Percentiles rank a stretch among this genome's conserved stretches.
Evolutionary conservation across 2,888 invertebrate species (phyloP).

Genomic region (Diploptera punctata): DNA sequence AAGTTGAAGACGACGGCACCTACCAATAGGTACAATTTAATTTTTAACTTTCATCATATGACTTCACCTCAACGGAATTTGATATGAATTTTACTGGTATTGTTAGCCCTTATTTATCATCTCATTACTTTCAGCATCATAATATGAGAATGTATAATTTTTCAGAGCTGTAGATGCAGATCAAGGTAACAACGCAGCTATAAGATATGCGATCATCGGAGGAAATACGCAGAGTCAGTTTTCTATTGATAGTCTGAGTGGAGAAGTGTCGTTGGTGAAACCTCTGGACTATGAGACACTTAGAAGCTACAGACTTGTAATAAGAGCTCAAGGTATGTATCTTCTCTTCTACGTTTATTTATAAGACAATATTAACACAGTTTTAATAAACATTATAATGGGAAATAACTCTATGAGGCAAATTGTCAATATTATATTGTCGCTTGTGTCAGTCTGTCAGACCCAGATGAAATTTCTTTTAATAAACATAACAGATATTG

Average conservation of each 20-base stretch:
- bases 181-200: conserved; percentile 89
- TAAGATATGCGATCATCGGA: conserved; percentile 94
- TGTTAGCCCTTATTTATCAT: too few relatives aligned
- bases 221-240: conserved; percentile 95
- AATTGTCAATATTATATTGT: background rate
- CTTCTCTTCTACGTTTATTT: background rate
- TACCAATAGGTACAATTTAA: too few relatives aligned
- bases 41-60: too few relatives aligned
- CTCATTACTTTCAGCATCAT: too few relatives aligned
- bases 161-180: conserved; percentile 89
- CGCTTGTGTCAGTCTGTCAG: background rate
- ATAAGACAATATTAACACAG: background rate
- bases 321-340: conserved; percentile 80
- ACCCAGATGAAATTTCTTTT: too few relatives aligned
- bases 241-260: conserved; percentile 91
- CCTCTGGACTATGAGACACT: conserved; percentile 89
- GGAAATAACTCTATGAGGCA: background rate
- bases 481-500: too few relatives aligned
- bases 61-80: too few relatives aligned
- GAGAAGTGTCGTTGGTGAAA: conserved; percentile 87
- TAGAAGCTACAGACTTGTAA: conserved; percentile 84
- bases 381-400: background rate
- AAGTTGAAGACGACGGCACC: too few relatives aligned
- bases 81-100: too few relatives aligned
- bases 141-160: too few relatives aligned